Percentiles rank a stretch among this genome's conserved stretches.
Evolutionary conservation across 2,888 invertebrate genomes (phyloP).

Genomic region (Dusona sp.): DNA sequence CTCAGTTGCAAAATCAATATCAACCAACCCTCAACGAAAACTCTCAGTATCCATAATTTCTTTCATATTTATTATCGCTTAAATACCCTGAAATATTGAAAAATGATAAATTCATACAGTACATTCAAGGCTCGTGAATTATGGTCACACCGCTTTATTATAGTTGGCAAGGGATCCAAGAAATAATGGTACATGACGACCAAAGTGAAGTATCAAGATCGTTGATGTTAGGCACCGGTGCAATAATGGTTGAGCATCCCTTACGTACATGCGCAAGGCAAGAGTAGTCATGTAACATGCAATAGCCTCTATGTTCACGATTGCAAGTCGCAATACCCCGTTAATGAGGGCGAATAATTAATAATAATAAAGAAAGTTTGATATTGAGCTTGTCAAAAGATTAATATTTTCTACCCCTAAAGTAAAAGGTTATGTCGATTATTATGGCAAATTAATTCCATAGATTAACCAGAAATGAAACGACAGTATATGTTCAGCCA

Average conservation of each 20-base stretch:
- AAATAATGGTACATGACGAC: not conserved
- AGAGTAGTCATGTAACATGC: constrained; percentile 30
- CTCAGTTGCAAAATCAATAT: constrained; percentile 1
- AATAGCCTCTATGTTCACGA: constrained; percentile 18
- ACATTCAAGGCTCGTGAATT: not conserved
- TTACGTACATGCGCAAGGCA: constrained; percentile 55
- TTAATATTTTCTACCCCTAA: not conserved
- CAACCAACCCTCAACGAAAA: not conserved
- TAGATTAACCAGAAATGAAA: not conserved
- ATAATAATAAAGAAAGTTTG: constrained; percentile 27
- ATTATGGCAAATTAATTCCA: not conserved
- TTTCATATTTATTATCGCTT: not conserved
- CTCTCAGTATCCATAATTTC: not conserved
- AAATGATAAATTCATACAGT: not conserved
- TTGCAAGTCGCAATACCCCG: constrained; percentile 1
- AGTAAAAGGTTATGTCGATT: not conserved
- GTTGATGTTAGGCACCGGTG: constrained; percentile 1
- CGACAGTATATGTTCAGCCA: not conserved
- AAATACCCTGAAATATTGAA: not conserved
- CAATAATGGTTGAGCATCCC: constrained; percentile 25
- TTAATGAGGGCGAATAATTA: constrained; percentile 43
- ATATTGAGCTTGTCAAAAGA: not conserved
- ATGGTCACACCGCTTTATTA: not conserved
- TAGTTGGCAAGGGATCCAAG: not conserved
- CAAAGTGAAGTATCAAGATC: not conserved